A percentile compares a stretch with the other conserved stretches of the same genome.
These are phyloP conservation scores for Lethrus apterus DNA, from an alignment of 1,140 invertebrate species.

Conservation along the genomic window DNA sequence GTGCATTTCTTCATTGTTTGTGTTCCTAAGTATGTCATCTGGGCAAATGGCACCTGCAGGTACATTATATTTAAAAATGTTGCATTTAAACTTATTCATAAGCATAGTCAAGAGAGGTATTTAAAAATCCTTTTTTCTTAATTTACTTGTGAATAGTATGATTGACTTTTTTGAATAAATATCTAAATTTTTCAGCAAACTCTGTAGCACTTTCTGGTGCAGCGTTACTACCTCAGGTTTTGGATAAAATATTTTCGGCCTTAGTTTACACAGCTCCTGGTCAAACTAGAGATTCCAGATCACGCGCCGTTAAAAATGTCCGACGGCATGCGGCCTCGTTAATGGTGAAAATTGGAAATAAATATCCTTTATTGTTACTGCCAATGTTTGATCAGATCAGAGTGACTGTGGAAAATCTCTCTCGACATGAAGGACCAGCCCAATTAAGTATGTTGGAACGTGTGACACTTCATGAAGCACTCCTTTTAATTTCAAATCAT, in stretches of 20 bases:
- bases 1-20: constrained; percentile 82
- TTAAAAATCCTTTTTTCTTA: not conserved
- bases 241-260: constrained; percentile 81
- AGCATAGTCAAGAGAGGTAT: too few species aligned
- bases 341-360: constrained; percentile 81
- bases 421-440: constrained; percentile 50
- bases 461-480: constrained; percentile 67
- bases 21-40: constrained; percentile 80
- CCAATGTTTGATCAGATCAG: constrained; percentile 84
- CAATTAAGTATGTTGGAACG: constrained; percentile 78
- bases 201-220: constrained; percentile 61
- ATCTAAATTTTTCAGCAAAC: constrained; percentile 40
- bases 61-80: constrained; percentile 22
- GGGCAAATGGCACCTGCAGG: constrained; percentile 58
- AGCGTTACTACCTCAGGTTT: constrained; percentile 63
- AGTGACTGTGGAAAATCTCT: constrained; percentile 59
- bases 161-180: too few species aligned
- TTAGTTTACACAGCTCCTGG: constrained; percentile 63
- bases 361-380: constrained; percentile 73
- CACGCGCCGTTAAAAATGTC: constrained; percentile 73
- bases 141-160: not conserved
- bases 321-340: constrained; percentile 80
- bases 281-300: constrained; percentile 51
- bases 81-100: not conserved
- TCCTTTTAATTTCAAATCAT: constrained; percentile 79